Evolutionary conservation across 2,888 invertebrate species (phyloP), one percentile per base, ranked within the genome.

Genomic region (Euplexia lucipara): DNA sequence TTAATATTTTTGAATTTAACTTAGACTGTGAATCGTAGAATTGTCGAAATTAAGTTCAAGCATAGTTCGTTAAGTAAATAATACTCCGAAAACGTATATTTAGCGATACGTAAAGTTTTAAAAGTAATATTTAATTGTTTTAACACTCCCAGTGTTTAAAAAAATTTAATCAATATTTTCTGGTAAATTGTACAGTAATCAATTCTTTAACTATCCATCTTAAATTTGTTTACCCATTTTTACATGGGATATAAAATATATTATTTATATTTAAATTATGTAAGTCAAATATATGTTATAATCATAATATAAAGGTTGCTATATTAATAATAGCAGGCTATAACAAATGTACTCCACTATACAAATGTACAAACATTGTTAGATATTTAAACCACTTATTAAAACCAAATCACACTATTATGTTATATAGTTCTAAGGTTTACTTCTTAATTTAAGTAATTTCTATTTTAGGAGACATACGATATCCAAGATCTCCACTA

Each of bases 1-100:
- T 86, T 86, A 80, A 78, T 78, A 74, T 75, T 69, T 75, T 82
- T 69, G 70, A 84, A 79, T 79, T 67, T 45, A 72, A 58, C 30
- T 78, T 82, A 79, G 77, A 78, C 67, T 86, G 85, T 81, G 68
- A 75, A 78, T 63, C 60, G 30, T 75, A 74, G 62, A 54, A 63
- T 75, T 66, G 54, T 74, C 64, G 52, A 65, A 76, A 70, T 67
- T 79, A 78, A 72, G 74, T 65, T 77, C 30, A 64, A 70, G 9
- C 18, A 16, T 79, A 75, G 34, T 3, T 57, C 1, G 7, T 42
- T 70, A 76, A 49, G 64, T 45, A 14, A 57, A 64, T 64, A 67
- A 70, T 82, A 70, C 75, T 67, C 77, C 48, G 35, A 56, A 39
- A 58, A 49, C 39, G 60, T 70, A 65, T 63, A 3, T 18, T 63